phyloP scores from a whole-genome alignment of 1,140 invertebrate species.

The Pseudomyrmex cubaensis region DNA sequence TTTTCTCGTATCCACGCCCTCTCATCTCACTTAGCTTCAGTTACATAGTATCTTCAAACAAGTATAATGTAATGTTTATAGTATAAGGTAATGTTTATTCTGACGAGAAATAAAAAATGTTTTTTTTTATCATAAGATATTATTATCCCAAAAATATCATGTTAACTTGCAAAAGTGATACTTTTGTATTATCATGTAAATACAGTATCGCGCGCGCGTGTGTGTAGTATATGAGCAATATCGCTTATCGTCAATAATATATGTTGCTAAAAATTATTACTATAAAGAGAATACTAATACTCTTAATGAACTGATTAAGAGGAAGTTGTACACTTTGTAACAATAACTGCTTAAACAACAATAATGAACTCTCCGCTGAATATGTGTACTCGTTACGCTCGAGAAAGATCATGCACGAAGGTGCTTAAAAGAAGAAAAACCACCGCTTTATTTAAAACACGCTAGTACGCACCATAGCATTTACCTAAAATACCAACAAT shows the following conservation, averaged over 20 bases:
- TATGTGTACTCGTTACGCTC: slow-evolving; percentile 29
- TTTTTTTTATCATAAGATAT: no score
- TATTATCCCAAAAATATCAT: no score
- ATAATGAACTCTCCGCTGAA: slow-evolving; percentile 16
- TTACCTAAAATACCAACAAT: slow-evolving; percentile 30
- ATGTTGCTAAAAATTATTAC: background rate
- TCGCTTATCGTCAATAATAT: background rate
- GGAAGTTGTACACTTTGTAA: slow-evolving; percentile 5
- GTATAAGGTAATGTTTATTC: no score
- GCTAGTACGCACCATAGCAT: background rate
- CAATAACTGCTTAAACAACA: slow-evolving; percentile 36
- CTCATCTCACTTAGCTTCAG: no score
- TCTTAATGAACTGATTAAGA: background rate
- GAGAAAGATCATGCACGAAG: background rate
- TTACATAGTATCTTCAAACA: no score
- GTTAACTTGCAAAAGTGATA: no score
- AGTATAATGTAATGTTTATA: no score
- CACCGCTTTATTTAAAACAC: background rate
- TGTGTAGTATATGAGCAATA: no score
- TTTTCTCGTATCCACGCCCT: background rate
- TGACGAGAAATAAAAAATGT: no score
- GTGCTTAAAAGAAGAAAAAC: background rate
- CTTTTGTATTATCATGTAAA: no score
- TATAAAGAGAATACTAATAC: background rate
- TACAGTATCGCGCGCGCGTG: no score